Conservation (phyloP, 1,140 invertebrate genomes). For the Sitophilus oryzae region DNA sequence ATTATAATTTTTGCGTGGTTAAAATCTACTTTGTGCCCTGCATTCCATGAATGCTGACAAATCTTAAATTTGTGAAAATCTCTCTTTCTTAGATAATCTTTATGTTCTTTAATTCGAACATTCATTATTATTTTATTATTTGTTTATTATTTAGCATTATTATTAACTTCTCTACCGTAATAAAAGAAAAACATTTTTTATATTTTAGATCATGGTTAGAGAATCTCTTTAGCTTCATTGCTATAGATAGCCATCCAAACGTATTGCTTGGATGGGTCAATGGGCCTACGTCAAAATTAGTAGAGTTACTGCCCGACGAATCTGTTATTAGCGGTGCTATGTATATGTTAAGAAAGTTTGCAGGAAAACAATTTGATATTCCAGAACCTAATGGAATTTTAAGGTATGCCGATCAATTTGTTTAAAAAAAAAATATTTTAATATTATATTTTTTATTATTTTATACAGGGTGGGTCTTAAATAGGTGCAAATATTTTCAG, state of each 20-base stretch:
- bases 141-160: too few relatives aligned
- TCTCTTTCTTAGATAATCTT: too few relatives aligned
- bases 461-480: too few relatives aligned
- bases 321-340: conserved; percentile 46
- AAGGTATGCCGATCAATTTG: conserved; percentile 26
- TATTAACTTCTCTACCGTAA: not conserved
- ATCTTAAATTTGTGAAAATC: too few relatives aligned
- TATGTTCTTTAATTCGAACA: too few relatives aligned
- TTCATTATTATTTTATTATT: too few relatives aligned
- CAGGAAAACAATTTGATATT: conserved; percentile 48
- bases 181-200: not conserved
- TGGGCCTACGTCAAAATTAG: conserved; percentile 48
- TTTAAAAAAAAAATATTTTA: not conserved
- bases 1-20: too few relatives aligned
- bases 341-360: conserved; percentile 47
- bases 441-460: not conserved
- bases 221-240: conserved; percentile 52
- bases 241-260: conserved; percentile 47
- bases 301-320: conserved; percentile 50
- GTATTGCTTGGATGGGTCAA: conserved; percentile 57
- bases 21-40: too few relatives aligned
- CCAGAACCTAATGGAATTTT: conserved; percentile 46
- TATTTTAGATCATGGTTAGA: conserved; percentile 35
- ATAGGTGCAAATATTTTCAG: too few relatives aligned
- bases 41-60: too few relatives aligned